Evolutionary conservation across 2,113 vertebrate species (phyloP), one percentile per base, ranked within the genome.

Genomic region (Manacus vitellinus): DNA sequence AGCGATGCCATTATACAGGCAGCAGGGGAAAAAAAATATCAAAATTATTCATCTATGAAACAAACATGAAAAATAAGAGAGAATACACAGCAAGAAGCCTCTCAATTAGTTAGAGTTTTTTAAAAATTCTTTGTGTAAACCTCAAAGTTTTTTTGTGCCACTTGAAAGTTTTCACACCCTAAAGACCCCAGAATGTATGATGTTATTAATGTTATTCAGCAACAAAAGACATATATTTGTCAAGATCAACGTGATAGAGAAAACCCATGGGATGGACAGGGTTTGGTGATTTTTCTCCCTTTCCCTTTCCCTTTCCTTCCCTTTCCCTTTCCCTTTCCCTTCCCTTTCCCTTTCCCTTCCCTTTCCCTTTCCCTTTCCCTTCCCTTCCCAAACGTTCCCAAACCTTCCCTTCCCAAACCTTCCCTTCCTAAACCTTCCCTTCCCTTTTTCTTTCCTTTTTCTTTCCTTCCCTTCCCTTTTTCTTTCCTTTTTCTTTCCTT

Each of bases 11-110:
- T 56, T 92, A 37, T 54, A 94, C 62, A 30, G 11, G 35, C 85
- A 31, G 19, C 70, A 63, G 44, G 66, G 47, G 51, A 70, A 87
- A 84, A 52, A 83, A 81, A 55, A 25, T 35, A 22, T 24, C 35
- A 54, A 92, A 39, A 92, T 9, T 65, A 90, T 28, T 90, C 25
- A 75, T 68, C 23, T 81, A 70, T 88, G 22, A 84, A 96, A 86
- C 11, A 92, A 61, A 44, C 37, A 47, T 47, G 79, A 65, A 55
- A 33, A 21, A 30, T 47, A 58, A 46, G 43, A 56, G 6, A 81
- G 12, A 76, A 27, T 56, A 74, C 0, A 1, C 30, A 92, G 33
- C 44, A 70, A 95, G 51, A 18, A 84, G 37, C 16, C 41, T 90
- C 88, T 80, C 46, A 84, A 85, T 5, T 10, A 88, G 30, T 67